phyloP scores from a whole-genome alignment of 2,888 invertebrate species.

The Cephus pygmeus region DNA sequence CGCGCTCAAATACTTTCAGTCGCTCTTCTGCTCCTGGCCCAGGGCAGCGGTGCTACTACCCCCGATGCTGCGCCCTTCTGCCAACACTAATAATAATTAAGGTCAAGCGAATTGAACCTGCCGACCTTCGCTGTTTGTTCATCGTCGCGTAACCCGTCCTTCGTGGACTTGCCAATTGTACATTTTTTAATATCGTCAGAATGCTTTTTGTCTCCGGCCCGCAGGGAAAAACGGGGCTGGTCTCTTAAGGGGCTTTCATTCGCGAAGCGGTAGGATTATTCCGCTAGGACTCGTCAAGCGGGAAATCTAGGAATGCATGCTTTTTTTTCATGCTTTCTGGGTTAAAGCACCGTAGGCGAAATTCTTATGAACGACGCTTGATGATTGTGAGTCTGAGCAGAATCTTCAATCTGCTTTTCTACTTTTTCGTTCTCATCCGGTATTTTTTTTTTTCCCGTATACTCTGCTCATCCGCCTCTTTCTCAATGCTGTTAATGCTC shows the following conservation, averaged over 20 bases:
- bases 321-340: neutral
- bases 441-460: neutral
- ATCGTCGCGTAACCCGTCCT: too few species aligned
- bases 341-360: neutral
- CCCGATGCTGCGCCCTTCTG: neutral
- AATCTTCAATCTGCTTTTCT: neutral
- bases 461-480: neutral
- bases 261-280: neutral
- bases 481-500: neutral
- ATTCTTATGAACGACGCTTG: neutral
- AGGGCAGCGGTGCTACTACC: neutral
- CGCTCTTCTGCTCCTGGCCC: neutral
- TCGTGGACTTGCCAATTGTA: neutral
- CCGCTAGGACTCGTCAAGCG: neutral
- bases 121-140: neutral
- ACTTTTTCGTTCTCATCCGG: neutral
- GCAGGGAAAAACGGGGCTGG: neutral
- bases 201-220: neutral
- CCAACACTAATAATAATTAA: neutral
- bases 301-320: neutral
- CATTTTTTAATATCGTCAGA: neutral
- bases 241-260: neutral
- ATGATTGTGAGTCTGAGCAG: neutral
- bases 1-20: neutral
- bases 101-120: neutral